Percentiles rank a stretch among this genome's conserved stretches.
phyloP scores from a whole-genome alignment of 1,140 invertebrate species.

The Microplitis mediator region DNA sequence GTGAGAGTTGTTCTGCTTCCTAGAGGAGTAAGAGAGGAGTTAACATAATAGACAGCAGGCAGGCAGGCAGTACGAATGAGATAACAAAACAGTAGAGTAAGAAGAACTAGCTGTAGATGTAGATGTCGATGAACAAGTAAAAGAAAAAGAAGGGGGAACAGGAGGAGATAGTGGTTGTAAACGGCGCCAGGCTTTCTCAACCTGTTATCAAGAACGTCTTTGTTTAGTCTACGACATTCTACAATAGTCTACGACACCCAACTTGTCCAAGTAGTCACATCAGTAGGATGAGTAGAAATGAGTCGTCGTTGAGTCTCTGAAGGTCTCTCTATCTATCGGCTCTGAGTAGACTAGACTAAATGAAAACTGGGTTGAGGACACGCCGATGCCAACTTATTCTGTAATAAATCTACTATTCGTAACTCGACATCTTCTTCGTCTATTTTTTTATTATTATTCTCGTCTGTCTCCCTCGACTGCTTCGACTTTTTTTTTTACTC shows the following conservation, averaged over 20 bases:
- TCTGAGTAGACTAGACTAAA: slow-evolving; percentile 18
- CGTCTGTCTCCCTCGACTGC: too few species aligned
- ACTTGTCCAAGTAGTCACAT: background rate
- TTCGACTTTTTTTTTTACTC: background rate
- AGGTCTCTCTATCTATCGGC: slow-evolving; percentile 41
- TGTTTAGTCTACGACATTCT: slow-evolving; percentile 31
- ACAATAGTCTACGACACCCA: background rate
- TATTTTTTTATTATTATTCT: background rate
- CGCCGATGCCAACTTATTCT: background rate
- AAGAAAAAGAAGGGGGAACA: too few species aligned
- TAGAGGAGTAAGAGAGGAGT: background rate
- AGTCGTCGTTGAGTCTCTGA: slow-evolving; percentile 11
- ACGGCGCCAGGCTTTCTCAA: slow-evolving; percentile 29
- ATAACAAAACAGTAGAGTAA: slow-evolving; percentile 24
- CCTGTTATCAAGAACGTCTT: slow-evolving; percentile 2
- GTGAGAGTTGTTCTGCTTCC: background rate
- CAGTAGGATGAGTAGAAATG: background rate
- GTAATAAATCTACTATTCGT: background rate
- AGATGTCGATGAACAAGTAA: too few species aligned
- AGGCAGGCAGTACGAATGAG: background rate
- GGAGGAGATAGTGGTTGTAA: slow-evolving; percentile 24
- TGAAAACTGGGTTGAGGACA: slow-evolving; percentile 47
- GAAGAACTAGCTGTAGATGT: background rate
- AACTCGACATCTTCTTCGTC: background rate
- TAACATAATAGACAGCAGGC: background rate